Conservation (phyloP, 2,888 invertebrate species). For the Cryptophagus acutangulus region DNA sequence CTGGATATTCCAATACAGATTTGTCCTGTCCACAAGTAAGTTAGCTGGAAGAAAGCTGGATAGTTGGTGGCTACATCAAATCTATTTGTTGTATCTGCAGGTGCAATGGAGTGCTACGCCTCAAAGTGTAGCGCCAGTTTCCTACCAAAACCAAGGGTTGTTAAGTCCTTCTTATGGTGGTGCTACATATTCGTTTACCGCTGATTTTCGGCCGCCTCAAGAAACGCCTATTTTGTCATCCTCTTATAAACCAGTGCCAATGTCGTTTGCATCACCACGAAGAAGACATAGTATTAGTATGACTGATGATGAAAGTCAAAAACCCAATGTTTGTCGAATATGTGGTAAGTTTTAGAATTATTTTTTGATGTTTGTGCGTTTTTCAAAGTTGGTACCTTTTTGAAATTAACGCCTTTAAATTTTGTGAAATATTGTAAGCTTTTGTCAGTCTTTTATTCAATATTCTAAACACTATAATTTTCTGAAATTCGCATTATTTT, state of each 20-base stretch:
- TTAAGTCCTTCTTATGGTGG: slow-evolving; percentile 65
- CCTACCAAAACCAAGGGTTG: slow-evolving; percentile 56
- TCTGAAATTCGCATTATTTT: no score
- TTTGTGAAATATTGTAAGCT: no score
- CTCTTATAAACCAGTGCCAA: slow-evolving; percentile 53
- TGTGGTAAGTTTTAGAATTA: slow-evolving; percentile 78
- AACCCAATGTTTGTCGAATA: slow-evolving; percentile 87
- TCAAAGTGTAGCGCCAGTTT: slow-evolving; percentile 49
- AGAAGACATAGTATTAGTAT: slow-evolving; percentile 34
- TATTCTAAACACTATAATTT: no score
- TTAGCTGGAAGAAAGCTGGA: slow-evolving; percentile 1
- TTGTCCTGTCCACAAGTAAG: slow-evolving; percentile 65
- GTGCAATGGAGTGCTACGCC: slow-evolving; percentile 68
- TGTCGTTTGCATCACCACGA: slow-evolving; percentile 45
- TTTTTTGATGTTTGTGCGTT: no score
- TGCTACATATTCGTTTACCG: slow-evolving; percentile 78
- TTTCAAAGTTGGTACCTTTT: no score
- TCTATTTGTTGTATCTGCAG: slow-evolving; percentile 41
- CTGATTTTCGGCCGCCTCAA: slow-evolving; percentile 69
- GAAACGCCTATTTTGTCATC: slow-evolving; percentile 51
- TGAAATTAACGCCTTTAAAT: no score
- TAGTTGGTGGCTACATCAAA: background rate
- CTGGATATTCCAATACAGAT: slow-evolving; percentile 49
- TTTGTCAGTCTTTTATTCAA: no score
- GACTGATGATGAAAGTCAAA: slow-evolving; percentile 67